Conservation (phyloP, 2,888 invertebrate genomes). For the Trachelus troglodyta region DNA sequence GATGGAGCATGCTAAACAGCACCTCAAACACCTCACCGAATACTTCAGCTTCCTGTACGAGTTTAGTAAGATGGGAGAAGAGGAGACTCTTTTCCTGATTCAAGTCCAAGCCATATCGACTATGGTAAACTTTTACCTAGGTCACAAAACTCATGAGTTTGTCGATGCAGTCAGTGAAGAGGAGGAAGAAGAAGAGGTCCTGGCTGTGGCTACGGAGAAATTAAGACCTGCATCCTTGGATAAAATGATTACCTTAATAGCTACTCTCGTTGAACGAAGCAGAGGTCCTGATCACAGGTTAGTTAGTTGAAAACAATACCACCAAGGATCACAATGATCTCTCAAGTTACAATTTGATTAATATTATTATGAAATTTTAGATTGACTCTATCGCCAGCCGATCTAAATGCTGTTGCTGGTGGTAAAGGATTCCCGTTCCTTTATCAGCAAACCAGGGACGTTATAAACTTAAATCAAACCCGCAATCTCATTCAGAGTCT, state of each 20-base stretch:
- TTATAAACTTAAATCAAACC: slow-evolving; percentile 91
- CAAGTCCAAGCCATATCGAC: slow-evolving; percentile 88
- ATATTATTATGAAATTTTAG: slow-evolving; percentile 57
- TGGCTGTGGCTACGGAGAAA: slow-evolving; percentile 77
- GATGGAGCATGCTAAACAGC: slow-evolving; percentile 89
- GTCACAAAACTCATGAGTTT: slow-evolving; percentile 81
- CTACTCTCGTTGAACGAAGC: slow-evolving; percentile 88
- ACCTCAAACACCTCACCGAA: slow-evolving; percentile 89
- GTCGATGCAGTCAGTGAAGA: slow-evolving; percentile 80
- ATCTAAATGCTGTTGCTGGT: slow-evolving; percentile 85
- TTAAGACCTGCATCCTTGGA: slow-evolving; percentile 91
- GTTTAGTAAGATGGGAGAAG: slow-evolving; percentile 95
- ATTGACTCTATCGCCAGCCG: slow-evolving; percentile 80
- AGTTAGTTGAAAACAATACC: background rate
- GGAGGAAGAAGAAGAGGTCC: slow-evolving; percentile 77
- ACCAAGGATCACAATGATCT: background rate
- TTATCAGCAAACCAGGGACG: slow-evolving; percentile 94
- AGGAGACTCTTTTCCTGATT: slow-evolving; percentile 89
- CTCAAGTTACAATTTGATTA: background rate
- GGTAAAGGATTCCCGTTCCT: slow-evolving; percentile 95
- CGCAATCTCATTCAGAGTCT: slow-evolving; percentile 91
- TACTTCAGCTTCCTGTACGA: slow-evolving; percentile 93
- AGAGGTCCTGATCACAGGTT: slow-evolving; percentile 76
- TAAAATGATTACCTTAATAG: slow-evolving; percentile 94
- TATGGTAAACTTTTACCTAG: slow-evolving; percentile 93